A percentile compares a stretch with the other conserved stretches of the same genome.
phyloP scores from a whole-genome alignment of 1,140 invertebrate genomes.

The Orchestia grillus region DNA sequence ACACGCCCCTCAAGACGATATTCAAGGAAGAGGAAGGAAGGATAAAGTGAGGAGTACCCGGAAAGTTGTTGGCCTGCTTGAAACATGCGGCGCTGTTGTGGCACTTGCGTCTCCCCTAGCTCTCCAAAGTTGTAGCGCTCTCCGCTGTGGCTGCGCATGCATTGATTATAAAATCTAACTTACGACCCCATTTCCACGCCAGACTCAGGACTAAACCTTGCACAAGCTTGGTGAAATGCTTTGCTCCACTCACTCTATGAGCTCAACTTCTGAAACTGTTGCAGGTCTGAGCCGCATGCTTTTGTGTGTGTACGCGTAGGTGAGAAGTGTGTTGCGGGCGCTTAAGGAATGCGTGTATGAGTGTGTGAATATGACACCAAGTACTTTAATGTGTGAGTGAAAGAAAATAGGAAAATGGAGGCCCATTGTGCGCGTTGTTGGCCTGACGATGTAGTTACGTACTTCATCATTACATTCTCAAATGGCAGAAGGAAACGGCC shows the following conservation, averaged over 20 bases:
- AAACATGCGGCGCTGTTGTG: background rate
- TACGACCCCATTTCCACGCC: constrained; percentile 3
- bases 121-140: background rate
- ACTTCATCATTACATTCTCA: too few species aligned
- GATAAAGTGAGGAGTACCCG: background rate
- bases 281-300: background rate
- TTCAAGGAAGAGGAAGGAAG: background rate
- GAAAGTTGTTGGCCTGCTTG: too few species aligned
- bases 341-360: too few species aligned
- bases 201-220: background rate
- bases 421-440: too few species aligned
- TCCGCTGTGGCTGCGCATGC: background rate
- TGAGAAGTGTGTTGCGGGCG: background rate
- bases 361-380: too few species aligned
- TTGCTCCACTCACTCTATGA: background rate
- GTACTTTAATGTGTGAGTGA: too few species aligned
- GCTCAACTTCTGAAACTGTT: background rate
- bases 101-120: background rate
- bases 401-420: too few species aligned
- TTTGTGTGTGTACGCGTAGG: background rate
- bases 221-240: background rate
- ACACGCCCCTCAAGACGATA: too few species aligned
- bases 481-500: too few species aligned
- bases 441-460: too few species aligned
- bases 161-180: constrained; percentile 55